phyloP scores from a whole-genome alignment of 2,113 vertebrate species.

The Sarotherodon lohbergeri region DNA sequence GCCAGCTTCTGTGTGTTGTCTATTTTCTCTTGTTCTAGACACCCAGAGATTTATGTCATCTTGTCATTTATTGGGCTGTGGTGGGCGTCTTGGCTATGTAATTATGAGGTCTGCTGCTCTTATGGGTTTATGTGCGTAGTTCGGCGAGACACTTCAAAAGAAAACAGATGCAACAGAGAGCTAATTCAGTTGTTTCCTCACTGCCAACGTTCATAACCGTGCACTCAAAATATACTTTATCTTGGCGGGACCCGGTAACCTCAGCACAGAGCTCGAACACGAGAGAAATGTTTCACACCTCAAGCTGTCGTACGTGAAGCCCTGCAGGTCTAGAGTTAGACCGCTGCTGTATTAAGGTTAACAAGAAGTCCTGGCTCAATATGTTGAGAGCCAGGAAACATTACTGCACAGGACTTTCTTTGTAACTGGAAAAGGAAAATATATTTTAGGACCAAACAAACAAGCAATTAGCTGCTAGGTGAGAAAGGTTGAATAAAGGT shows the following conservation, averaged over 20 bases:
- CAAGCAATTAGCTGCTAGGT: background rate
- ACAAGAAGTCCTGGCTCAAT: background rate
- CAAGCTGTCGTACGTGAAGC: background rate
- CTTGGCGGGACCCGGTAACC: background rate
- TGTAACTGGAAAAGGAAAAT: background rate
- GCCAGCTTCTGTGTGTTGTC: constrained; percentile 9
- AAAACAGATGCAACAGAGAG: constrained; percentile 24
- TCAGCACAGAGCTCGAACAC: background rate
- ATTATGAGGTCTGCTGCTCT: constrained; percentile 59
- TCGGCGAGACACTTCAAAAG: constrained; percentile 45
- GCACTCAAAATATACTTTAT: constrained; percentile 7
- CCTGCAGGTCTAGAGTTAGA: background rate
- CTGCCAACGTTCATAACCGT: background rate
- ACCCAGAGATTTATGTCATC: constrained; percentile 38
- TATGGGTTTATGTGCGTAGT: constrained; percentile 46
- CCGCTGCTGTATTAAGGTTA: background rate
- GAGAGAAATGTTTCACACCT: background rate
- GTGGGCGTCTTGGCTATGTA: constrained; percentile 38
- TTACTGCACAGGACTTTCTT: background rate
- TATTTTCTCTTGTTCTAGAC: constrained; percentile 42
- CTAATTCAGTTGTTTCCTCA: constrained; percentile 31
- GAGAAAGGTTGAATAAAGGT: background rate
- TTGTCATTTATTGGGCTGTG: constrained; percentile 37
- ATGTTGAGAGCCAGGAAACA: background rate
- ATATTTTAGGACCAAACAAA: background rate